A percentile compares a stretch with the other conserved stretches of the same genome.
phyloP scores from a whole-genome alignment of 1,140 invertebrate genomes.

The Orchesella cincta region DNA sequence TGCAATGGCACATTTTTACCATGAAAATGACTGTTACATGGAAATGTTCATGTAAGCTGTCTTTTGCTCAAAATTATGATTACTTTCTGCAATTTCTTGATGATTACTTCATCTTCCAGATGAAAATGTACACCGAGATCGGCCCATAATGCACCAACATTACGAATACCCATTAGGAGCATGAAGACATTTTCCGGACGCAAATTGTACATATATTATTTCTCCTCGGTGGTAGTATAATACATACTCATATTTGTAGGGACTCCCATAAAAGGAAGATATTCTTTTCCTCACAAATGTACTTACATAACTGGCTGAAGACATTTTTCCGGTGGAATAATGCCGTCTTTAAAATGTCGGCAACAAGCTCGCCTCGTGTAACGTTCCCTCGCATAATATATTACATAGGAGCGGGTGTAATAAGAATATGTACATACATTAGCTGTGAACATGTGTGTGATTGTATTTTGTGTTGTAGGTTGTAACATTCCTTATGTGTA shows the following conservation, averaged over 20 bases:
- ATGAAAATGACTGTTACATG: too few species aligned
- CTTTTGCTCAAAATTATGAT: not conserved
- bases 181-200: conserved; percentile 8
- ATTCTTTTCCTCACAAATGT: not conserved
- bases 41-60: too few species aligned
- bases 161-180: not conserved
- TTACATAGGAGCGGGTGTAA: too few species aligned
- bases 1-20: too few species aligned
- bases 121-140: not conserved
- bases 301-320: conserved; percentile 15
- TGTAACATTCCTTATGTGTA: not conserved
- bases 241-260: not conserved
- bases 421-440: too few species aligned
- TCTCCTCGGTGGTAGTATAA: not conserved
- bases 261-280: not conserved
- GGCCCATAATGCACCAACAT: not conserved
- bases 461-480: not conserved
- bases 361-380: conserved; percentile 8
- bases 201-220: not conserved
- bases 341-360: conserved; percentile 37
- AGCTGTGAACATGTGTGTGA: too few species aligned
- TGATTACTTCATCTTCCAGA: not conserved
- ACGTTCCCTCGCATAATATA: too few species aligned
- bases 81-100: conserved; percentile 8
- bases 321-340: conserved; percentile 24